Evolutionary conservation across 2,797 vertebrate species (phyloP), one percentile per base, ranked within the genome.

Genomic region (Propithecus perrieri): DNA sequence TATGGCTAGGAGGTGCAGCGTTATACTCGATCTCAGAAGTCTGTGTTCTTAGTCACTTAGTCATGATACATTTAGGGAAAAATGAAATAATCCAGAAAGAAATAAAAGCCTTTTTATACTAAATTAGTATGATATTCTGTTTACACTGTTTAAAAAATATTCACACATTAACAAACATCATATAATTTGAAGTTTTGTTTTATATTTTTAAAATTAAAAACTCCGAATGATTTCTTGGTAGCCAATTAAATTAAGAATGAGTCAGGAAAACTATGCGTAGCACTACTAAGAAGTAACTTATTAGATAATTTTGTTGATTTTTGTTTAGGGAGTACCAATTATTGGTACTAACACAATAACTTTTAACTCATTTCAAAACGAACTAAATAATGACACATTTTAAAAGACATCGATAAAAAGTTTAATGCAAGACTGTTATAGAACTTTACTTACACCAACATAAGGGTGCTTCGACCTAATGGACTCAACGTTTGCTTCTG

Each of bases 181-280:
- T 15, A 76, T 53, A 75, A 86, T n/a, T 7, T 72, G 33, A 81
- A 33, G 18, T 88, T 95, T 84, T 78, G n/a, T 75, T 79, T 22
- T 50, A 26, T 43, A 38, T 86, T 91, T 96, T 71, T 74, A 4
- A 38, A 78, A 80, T 50, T 88, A 74, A 88, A 95, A 89, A 78
- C 20, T 1, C 20, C 50, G 41, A 92, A 84, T 35, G n/a, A 80
- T 87, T 96, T 88, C 18, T 81, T 91, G 55, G 53, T 28, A 94
- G 48, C 50, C 30, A 85, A 71, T 53, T 80, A 85, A 48, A 89
- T 74, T 69, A 89, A 83, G 85, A 89, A 63, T 83, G 43, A 96
- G 12, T 86, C 53, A 75, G 76, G 78, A 90, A 89, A 83, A 85
- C 30, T 50, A 81, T 50, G 13, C 41, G 50, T n/a, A 65, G 13